These are phyloP conservation scores for Dermochelys coriacea DNA, from an alignment of 2,797 vertebrate species.

Conservation along the genomic window DNA sequence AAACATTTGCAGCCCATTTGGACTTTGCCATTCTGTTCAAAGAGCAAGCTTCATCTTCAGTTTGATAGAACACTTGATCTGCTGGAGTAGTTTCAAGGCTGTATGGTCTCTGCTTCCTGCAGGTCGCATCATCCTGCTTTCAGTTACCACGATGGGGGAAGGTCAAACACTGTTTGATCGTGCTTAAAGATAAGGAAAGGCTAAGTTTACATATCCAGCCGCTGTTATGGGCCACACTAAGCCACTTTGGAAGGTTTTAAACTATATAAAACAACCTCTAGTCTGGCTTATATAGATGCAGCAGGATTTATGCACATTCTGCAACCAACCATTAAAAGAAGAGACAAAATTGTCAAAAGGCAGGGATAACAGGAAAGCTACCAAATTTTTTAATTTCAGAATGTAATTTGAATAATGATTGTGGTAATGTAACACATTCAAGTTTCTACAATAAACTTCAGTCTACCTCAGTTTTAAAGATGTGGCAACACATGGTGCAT, in stretches of 20 bases:
- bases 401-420: slow-evolving; percentile 94
- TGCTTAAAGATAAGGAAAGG: slow-evolving; percentile 81
- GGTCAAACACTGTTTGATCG: slow-evolving; percentile 78
- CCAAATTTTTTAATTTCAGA: slow-evolving; percentile 84
- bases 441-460: slow-evolving; percentile 91
- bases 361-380: slow-evolving; percentile 80
- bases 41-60: slow-evolving; percentile 87
- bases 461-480: slow-evolving; percentile 94
- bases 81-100: slow-evolving; percentile 52
- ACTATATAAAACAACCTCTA: slow-evolving; percentile 69
- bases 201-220: slow-evolving; percentile 83
- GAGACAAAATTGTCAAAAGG: slow-evolving; percentile 73
- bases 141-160: slow-evolving; percentile 80
- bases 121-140: slow-evolving; percentile 76
- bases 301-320: slow-evolving; percentile 83
- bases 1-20: slow-evolving; percentile 82
- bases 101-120: slow-evolving; percentile 53
- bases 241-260: slow-evolving; percentile 81
- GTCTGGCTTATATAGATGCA: slow-evolving; percentile 80
- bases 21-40: slow-evolving; percentile 84
- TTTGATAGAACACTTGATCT: slow-evolving; percentile 78
- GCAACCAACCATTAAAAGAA: slow-evolving; percentile 79
- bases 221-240: slow-evolving; percentile 83
- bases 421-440: slow-evolving; percentile 92
- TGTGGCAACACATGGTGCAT: slow-evolving; percentile 84